Evolutionary conservation across 2,888 invertebrate genomes (phyloP).

Genomic region (Notodonta dromedarius): DNA sequence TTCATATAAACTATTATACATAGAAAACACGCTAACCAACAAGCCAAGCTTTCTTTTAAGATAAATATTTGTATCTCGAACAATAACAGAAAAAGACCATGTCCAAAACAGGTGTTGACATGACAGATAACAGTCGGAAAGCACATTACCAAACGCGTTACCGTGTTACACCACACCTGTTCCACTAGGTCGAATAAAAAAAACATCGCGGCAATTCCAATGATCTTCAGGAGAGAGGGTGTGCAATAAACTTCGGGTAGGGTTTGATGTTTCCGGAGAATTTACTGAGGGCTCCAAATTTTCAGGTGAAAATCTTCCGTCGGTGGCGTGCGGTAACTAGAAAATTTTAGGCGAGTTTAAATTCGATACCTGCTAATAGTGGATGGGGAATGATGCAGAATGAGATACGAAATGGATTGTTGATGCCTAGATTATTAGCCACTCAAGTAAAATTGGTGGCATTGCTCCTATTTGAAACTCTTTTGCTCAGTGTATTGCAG

Average conservation of each 20-base stretch:
- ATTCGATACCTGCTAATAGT: conserved; percentile 33
- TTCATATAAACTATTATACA: background rate
- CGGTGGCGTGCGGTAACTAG: conserved; percentile 17
- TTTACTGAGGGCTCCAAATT: conserved; percentile 22
- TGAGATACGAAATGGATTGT: background rate
- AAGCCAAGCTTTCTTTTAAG: conserved; percentile 20
- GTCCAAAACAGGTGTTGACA: conserved; percentile 24
- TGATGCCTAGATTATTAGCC: background rate
- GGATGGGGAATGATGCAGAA: conserved; percentile 21
- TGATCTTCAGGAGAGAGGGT: conserved; percentile 22
- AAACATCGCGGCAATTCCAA: conserved; percentile 33
- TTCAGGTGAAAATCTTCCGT: conserved; percentile 18
- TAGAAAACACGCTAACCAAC: conserved; percentile 16
- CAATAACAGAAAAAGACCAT: conserved; percentile 20
- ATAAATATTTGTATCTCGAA: conserved; percentile 30
- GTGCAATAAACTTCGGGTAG: conserved; percentile 28
- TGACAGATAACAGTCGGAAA: conserved; percentile 25
- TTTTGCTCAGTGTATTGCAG: too few relatives aligned
- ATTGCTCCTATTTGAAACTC: too few relatives aligned
- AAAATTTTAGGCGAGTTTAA: conserved; percentile 19
- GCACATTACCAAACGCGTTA: conserved; percentile 12
- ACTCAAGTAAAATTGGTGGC: too few relatives aligned
- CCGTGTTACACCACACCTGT: conserved; percentile 16
- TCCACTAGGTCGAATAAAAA: conserved; percentile 20
- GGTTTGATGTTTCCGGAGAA: conserved; percentile 22